A percentile compares a stretch with the other conserved stretches of the same genome.
These are phyloP conservation scores for Andrena chrysosceles DNA, from an alignment of 2,888 invertebrate species.

Conservation along the genomic window DNA sequence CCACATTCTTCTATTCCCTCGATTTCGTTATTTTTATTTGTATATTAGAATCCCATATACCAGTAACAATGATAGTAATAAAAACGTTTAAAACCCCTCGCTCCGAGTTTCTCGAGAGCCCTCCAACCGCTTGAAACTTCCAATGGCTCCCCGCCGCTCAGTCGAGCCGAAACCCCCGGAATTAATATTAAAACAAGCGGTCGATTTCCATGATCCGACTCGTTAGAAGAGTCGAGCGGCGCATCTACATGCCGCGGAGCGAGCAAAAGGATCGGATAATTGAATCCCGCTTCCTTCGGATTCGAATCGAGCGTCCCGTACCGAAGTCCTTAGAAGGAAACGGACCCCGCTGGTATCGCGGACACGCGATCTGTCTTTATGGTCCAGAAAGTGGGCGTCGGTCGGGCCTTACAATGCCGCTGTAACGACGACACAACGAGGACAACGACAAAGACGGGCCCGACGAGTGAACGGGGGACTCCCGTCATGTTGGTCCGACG, in stretches of 20 bases:
- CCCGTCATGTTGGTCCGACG: constrained; percentile 65
- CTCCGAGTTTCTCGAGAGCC: background rate
- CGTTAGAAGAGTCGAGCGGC: constrained; percentile 18
- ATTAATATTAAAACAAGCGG: constrained; percentile 44
- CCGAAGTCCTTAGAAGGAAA: constrained; percentile 77
- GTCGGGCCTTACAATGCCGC: constrained; percentile 67
- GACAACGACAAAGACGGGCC: constrained; percentile 58
- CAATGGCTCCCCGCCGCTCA: background rate
- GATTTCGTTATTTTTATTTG: no score
- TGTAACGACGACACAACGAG: constrained; percentile 71
- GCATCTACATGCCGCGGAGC: constrained; percentile 32
- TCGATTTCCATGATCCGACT: constrained; percentile 40
- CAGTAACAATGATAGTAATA: no score
- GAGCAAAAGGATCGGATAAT: constrained; percentile 68
- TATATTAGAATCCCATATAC: no score
- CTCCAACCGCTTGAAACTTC: background rate
- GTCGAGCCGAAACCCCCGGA: background rate
- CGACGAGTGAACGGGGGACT: constrained; percentile 62
- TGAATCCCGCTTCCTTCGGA: constrained; percentile 68
- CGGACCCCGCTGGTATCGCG: constrained; percentile 73
- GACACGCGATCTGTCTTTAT: constrained; percentile 80
- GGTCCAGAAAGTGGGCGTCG: constrained; percentile 80
- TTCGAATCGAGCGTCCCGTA: constrained; percentile 70
- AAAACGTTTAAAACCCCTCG: no score
- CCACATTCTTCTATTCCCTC: no score